Evolutionary conservation across 2,888 invertebrate species (phyloP), one percentile per base, ranked within the genome.

Genomic region (Drosophila parthenogenetica): DNA sequence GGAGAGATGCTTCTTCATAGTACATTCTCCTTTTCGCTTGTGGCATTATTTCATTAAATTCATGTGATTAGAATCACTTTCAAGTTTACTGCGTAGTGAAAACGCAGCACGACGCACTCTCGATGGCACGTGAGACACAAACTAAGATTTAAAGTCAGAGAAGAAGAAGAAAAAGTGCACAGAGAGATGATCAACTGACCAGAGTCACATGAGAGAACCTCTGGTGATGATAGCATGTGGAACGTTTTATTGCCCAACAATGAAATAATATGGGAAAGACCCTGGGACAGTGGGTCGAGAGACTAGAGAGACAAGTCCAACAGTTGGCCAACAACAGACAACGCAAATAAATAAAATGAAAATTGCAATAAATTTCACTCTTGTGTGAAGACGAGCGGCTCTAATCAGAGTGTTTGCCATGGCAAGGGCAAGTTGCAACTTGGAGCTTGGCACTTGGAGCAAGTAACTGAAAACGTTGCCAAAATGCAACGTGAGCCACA

Each of bases 361-460:
- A 87, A 87, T 83, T 83, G 81, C 86, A 79, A 86, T 79, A 74
- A 81, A 79, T 87, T 88, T 87, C 88, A 82, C 85, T 87, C 86
- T 83, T 86, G 84, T 76, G 84, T 81, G 77, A 72, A 87, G 82
- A 82, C 55, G 68, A 64, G 60, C 79, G 81, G 65, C 86, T 79
- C 86, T 79, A 85, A 85, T 85, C 81, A 88, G 83, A 84, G 72
- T 69, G 61, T 72, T 72, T 64, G 60, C 40, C 55, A 59, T 43
- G 80, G 64, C 69, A 79, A 81, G 81, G 81, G 82, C 62, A 68
- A 50, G 45, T 35, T 67, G 65, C 51, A 51, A 59, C 43, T 40
- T 46, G 49, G 53, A 59, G 60, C 59, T 29, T 32, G 58, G 59
- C 62, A 50, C 46, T 73, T 51, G 50, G 49, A 53, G 62, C 42